Evolutionary conservation across 2,888 invertebrate genomes (phyloP).

Genomic region (Cordilura impudica): DNA sequence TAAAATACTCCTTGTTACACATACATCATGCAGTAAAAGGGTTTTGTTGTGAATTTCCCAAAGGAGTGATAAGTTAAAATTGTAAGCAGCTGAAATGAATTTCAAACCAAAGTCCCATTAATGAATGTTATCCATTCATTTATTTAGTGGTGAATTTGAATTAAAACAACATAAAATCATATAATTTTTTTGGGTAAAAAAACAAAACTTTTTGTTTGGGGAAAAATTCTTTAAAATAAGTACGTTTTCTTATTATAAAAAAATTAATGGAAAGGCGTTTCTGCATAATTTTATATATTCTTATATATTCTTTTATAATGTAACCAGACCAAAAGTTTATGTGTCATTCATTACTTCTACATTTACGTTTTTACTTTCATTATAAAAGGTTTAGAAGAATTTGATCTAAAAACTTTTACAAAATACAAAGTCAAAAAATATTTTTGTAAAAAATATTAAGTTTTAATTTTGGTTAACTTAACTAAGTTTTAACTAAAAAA

Average conservation of each 20-base stretch:
- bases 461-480: no score
- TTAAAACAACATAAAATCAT: constrained; percentile 44
- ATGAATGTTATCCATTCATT: constrained; percentile 57
- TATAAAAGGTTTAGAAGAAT: no score
- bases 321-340: no score
- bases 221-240: constrained; percentile 35
- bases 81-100: constrained; percentile 65
- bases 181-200: constrained; percentile 37
- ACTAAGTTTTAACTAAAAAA: no score
- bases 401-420: no score
- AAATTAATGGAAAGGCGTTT: no score
- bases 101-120: constrained; percentile 60
- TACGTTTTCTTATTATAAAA: constrained; percentile 13
- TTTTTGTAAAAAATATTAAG: no score
- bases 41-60: constrained; percentile 71
- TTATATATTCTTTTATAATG: no score
- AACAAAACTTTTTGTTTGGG: constrained; percentile 1
- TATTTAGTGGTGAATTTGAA: constrained; percentile 48
- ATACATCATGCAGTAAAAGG: constrained; percentile 60
- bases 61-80: constrained; percentile 76
- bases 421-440: no score
- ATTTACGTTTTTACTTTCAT: no score
- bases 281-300: no score
- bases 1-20: not conserved
- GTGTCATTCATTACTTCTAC: no score